Percentiles rank a stretch among this genome's conserved stretches.
These are phyloP conservation scores for Delichon dasypus DNA, from an alignment of 2,797 vertebrate species.

Conservation along the genomic window DNA sequence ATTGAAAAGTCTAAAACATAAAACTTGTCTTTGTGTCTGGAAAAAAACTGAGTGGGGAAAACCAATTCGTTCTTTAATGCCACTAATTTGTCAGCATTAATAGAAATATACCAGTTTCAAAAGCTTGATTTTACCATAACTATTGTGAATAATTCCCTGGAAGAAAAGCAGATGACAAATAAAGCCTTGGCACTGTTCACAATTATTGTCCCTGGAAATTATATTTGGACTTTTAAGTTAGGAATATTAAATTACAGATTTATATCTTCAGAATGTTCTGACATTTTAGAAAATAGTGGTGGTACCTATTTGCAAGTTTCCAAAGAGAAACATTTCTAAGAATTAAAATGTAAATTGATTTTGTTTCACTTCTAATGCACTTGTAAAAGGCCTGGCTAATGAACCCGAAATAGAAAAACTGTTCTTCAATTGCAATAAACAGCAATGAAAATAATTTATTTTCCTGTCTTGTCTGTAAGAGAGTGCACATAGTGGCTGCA, in stretches of 20 bases:
- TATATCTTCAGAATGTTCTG: background rate
- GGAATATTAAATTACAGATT: background rate
- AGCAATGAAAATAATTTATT: background rate
- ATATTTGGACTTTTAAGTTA: background rate
- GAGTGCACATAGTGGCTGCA: background rate
- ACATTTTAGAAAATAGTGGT: background rate
- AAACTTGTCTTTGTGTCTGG: background rate
- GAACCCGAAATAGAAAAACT: background rate
- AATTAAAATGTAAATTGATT: background rate
- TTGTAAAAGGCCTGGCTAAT: slow-evolving; percentile 1
- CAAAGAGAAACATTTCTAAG: background rate
- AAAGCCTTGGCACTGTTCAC: background rate
- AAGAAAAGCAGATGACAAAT: background rate
- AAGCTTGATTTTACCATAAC: background rate
- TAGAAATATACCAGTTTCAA: background rate
- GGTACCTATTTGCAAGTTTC: background rate
- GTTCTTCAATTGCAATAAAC: background rate
- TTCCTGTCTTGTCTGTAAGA: background rate
- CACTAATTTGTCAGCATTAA: background rate
- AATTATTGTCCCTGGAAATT: background rate
- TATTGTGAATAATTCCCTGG: background rate
- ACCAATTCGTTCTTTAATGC: background rate
- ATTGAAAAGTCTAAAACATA: background rate
- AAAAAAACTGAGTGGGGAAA: background rate
- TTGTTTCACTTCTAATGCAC: background rate